A percentile compares a stretch with the other conserved stretches of the same genome.
phyloP scores from a whole-genome alignment of 2,113 vertebrate species.

The Steatornis caripensis region DNA sequence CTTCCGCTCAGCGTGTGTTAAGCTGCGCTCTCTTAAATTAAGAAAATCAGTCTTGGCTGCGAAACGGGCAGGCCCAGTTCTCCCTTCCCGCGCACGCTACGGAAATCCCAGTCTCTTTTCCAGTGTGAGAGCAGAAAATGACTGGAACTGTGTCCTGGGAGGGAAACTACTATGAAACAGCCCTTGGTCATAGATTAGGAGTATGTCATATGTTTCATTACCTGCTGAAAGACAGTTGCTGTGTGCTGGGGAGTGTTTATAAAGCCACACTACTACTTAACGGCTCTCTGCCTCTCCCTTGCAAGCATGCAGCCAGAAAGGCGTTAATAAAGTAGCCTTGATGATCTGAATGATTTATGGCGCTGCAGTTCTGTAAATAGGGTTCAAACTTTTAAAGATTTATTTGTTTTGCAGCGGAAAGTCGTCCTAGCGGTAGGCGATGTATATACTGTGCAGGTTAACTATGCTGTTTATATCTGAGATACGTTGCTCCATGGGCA shows the following conservation, averaged over 20 bases:
- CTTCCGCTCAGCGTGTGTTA: too few relatives aligned
- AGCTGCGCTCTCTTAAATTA: too few relatives aligned
- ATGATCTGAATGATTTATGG: background rate
- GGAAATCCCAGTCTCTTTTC: background rate
- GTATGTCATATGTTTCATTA: slow-evolving; percentile 60
- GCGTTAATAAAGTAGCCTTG: background rate
- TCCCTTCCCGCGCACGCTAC: too few relatives aligned
- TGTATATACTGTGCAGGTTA: background rate
- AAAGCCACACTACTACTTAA: background rate
- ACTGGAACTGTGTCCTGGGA: background rate
- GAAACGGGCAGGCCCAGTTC: too few relatives aligned
- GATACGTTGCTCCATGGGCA: background rate
- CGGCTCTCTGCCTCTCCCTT: background rate
- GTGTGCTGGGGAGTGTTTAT: background rate
- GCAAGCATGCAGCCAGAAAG: background rate
- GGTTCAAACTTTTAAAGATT: background rate
- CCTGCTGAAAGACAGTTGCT: slow-evolving; percentile 9
- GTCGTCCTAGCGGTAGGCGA: background rate
- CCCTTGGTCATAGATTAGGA: slow-evolving; percentile 54
- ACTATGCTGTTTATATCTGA: background rate
- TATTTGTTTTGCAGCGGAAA: background rate
- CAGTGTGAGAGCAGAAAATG: background rate
- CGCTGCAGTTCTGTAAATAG: background rate
- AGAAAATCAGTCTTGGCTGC: too few relatives aligned
- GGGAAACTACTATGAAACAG: slow-evolving; percentile 67